Percentiles rank a stretch among this genome's conserved stretches.
Evolutionary conservation across 2,888 invertebrate genomes (phyloP).

Genomic region (Beris morrisii): DNA sequence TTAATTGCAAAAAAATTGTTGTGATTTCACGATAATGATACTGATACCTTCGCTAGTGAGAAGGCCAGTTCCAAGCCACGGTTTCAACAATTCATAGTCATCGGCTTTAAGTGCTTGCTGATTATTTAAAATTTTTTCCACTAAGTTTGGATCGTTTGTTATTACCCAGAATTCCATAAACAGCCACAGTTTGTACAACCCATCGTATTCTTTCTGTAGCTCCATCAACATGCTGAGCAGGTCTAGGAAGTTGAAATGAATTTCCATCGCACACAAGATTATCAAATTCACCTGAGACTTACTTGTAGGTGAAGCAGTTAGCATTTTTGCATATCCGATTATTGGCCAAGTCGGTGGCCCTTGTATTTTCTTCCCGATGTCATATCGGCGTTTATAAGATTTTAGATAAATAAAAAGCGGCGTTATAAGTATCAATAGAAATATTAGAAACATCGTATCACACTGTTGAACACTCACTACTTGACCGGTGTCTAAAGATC

Average conservation of each 20-base stretch:
- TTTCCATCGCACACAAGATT: not conserved
- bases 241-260: conserved; percentile 8
- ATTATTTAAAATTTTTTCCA: conserved; percentile 33
- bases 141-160: conserved; percentile 32
- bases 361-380: conserved; percentile 25
- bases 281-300: not conserved
- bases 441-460: not conserved
- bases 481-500: too few relatives aligned
- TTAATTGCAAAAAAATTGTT: too few relatives aligned
- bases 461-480: too few relatives aligned
- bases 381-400: conserved; percentile 17
- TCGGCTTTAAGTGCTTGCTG: conserved; percentile 33
- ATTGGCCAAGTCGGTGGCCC: conserved; percentile 34
- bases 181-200: conserved; percentile 34
- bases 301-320: conserved; percentile 28
- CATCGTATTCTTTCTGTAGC: conserved; percentile 25
- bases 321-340: conserved; percentile 29
- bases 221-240: conserved; percentile 15
- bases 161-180: conserved; percentile 33
- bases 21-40: too few relatives aligned
- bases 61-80: conserved; percentile 40
- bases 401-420: conserved; percentile 2
- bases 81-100: conserved; percentile 36
- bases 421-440: not conserved
- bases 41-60: conserved; percentile 37